Conservation (phyloP, 2,113 vertebrate species). For the Hydrochoerus hydrochaeris region DNA sequence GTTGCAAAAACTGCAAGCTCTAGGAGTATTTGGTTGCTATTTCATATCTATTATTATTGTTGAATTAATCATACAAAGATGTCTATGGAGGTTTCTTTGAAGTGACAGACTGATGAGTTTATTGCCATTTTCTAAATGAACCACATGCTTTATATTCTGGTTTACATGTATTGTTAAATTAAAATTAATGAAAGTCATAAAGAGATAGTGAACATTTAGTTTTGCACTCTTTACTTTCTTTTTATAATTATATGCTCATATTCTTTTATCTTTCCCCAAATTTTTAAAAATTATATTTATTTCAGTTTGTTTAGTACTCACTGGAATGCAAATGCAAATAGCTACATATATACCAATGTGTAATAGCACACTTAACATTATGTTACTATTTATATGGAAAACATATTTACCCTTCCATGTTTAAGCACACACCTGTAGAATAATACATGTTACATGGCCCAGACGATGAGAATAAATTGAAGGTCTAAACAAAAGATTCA, state of each 20-base stretch:
- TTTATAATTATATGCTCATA: background rate
- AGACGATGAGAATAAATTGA: constrained; percentile 1
- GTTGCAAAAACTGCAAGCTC: background rate
- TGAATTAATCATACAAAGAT: constrained; percentile 30
- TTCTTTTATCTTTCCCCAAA: constrained; percentile 40
- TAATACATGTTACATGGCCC: background rate
- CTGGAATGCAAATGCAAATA: constrained; percentile 43
- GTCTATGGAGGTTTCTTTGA: background rate
- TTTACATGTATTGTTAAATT: background rate
- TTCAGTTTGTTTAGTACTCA: background rate
- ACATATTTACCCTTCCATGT: background rate
- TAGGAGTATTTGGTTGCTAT: background rate
- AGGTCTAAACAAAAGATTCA: background rate
- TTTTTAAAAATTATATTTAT: constrained; percentile 23
- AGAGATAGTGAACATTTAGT: background rate
- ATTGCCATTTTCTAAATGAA: constrained; percentile 40
- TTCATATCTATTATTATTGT: background rate
- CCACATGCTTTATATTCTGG: background rate
- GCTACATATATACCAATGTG: background rate
- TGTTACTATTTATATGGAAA: background rate
- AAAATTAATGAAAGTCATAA: constrained; percentile 38
- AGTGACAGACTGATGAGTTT: background rate
- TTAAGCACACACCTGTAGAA: constrained; percentile 47
- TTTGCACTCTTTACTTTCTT: background rate
- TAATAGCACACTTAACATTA: background rate